A percentile compares a stretch with the other conserved stretches of the same genome.
Evolutionary conservation across 2,888 invertebrate genomes (phyloP).

Genomic region (Macaria liturata): DNA sequence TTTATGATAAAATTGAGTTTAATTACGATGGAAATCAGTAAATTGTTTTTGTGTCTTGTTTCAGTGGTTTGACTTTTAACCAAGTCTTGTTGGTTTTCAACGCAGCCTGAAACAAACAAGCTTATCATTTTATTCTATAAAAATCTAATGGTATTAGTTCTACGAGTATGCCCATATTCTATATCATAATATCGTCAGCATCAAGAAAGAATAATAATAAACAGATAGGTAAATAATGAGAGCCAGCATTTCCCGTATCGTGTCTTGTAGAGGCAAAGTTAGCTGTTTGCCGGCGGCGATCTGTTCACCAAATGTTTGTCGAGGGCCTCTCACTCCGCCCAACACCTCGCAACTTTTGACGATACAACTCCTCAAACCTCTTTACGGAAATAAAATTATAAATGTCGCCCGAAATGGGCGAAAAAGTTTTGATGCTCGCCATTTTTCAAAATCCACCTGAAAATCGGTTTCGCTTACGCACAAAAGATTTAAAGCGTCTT

Average conservation of each 20-base stretch:
- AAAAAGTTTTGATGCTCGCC: too few relatives aligned
- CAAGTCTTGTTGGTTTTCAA: not conserved
- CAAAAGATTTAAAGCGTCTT: too few relatives aligned
- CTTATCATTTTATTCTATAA: not conserved
- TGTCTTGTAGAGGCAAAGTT: slow-evolving; percentile 53
- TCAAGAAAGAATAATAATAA: too few relatives aligned
- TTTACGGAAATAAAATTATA: slow-evolving; percentile 29
- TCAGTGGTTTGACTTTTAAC: too few relatives aligned
- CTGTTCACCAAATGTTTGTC: slow-evolving; percentile 65
- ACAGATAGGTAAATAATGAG: not conserved
- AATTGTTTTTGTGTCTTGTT: too few relatives aligned
- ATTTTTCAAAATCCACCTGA: too few relatives aligned
- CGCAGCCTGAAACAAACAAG: not conserved
- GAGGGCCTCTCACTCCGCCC: slow-evolving; percentile 42
- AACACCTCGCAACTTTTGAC: slow-evolving; percentile 59
- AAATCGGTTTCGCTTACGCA: too few relatives aligned
- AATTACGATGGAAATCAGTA: too few relatives aligned
- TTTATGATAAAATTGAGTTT: too few relatives aligned
- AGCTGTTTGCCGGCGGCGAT: slow-evolving; percentile 47
- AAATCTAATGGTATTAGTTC: too few relatives aligned
- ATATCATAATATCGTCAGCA: too few relatives aligned
- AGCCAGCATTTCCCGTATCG: slow-evolving; percentile 47
- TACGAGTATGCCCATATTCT: too few relatives aligned
- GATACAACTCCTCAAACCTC: slow-evolving; percentile 45
- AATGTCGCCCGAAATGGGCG: slow-evolving; percentile 1